phyloP scores from a whole-genome alignment of 2,113 vertebrate species.

The Caranx ignobilis region DNA sequence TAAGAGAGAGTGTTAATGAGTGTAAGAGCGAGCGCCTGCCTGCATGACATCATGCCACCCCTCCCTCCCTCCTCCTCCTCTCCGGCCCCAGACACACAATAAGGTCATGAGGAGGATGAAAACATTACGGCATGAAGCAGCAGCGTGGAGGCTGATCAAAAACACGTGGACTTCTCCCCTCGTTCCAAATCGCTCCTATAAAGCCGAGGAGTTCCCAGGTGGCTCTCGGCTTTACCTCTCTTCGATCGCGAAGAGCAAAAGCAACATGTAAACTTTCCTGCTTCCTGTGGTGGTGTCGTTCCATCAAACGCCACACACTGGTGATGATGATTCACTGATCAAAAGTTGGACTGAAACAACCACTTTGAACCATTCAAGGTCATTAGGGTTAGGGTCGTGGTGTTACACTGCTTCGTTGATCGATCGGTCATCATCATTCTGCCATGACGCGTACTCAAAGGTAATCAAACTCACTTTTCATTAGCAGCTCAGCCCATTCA shows the following conservation, averaged over 20 bases:
- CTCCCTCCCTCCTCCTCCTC: constrained; percentile 18
- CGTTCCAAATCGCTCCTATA: neutral
- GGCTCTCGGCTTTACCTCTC: no score
- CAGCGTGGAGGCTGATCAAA: constrained; percentile 55
- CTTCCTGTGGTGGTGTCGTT: no score
- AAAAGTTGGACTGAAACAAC: no score
- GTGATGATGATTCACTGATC: no score
- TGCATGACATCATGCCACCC: constrained; percentile 41
- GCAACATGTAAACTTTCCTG: no score
- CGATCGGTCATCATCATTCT: neutral
- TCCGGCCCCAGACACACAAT: constrained; percentile 25
- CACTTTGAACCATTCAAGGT: no score
- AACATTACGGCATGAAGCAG: constrained; percentile 44
- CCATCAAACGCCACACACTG: no score
- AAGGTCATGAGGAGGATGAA: constrained; percentile 63
- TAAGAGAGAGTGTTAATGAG: neutral
- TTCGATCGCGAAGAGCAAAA: no score
- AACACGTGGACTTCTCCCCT: constrained; percentile 51
- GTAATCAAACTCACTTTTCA: no score
- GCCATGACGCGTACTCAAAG: neutral
- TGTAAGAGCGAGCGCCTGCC: neutral
- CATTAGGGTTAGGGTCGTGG: no score
- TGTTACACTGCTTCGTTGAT: no score
- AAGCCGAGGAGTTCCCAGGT: constrained; percentile 4
- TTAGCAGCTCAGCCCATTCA: no score